Percentiles rank a stretch among this genome's conserved stretches.
Evolutionary conservation across 2,888 invertebrate genomes (phyloP).

Genomic region (Ectropis crepuscularia): DNA sequence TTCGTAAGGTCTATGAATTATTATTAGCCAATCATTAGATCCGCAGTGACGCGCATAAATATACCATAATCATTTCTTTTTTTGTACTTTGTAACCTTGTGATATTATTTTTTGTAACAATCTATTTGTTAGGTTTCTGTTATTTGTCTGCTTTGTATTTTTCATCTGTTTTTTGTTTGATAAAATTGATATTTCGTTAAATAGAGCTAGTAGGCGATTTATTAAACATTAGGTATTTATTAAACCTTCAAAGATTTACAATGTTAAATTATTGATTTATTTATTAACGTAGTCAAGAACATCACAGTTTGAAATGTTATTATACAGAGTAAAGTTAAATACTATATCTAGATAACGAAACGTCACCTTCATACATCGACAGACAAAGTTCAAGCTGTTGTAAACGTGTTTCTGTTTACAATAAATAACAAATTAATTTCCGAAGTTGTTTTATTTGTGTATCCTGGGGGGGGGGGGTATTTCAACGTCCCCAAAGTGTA

Average conservation of each 20-base stretch:
- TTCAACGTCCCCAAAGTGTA: too few relatives aligned
- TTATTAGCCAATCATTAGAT: background rate
- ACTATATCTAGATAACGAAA: background rate
- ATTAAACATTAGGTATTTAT: constrained; percentile 3
- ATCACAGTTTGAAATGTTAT: background rate
- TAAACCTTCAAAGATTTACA: background rate
- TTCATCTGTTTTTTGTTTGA: background rate
- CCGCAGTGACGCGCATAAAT: background rate
- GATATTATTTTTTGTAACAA: constrained; percentile 24
- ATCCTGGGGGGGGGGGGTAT: too few relatives aligned
- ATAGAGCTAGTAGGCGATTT: background rate
- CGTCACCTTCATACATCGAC: constrained; percentile 2
- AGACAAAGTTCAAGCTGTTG: constrained; percentile 28
- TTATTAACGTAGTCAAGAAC: background rate
- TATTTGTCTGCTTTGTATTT: constrained; percentile 3
- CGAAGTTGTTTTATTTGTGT: constrained; percentile 22
- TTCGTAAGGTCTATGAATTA: background rate
- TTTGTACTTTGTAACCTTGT: constrained; percentile 17
- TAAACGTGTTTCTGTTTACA: constrained; percentile 62
- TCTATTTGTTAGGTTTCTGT: constrained; percentile 13
- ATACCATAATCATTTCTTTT: constrained; percentile 1
- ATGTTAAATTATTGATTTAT: too few relatives aligned
- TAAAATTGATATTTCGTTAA: background rate
- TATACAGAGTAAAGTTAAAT: background rate
- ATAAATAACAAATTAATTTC: constrained; percentile 52